These are phyloP conservation scores for Phrynocephalus guinanensis DNA, from an alignment of 2,797 vertebrate species.

Conservation along the genomic window DNA sequence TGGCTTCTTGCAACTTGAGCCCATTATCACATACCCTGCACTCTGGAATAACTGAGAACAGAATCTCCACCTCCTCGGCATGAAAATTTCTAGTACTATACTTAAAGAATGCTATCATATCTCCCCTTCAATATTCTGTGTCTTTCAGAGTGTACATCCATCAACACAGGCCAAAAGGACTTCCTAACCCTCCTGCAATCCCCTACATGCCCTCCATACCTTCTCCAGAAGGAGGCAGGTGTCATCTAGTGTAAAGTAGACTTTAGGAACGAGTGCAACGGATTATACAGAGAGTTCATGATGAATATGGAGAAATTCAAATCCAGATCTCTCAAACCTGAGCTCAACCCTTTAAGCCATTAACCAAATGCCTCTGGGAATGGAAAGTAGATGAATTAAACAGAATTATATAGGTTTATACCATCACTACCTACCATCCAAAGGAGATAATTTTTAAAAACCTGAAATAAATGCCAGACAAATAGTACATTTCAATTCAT, in stretches of 20 bases:
- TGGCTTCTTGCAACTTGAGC: too few species aligned
- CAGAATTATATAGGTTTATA: background rate
- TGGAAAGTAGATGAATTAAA: conserved; percentile 11
- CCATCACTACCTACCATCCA: background rate
- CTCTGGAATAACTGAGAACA: too few species aligned
- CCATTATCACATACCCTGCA: too few species aligned
- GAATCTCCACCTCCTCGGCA: too few species aligned
- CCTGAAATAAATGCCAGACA: background rate
- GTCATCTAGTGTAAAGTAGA: background rate
- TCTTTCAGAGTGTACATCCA: too few species aligned
- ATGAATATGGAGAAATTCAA: too few species aligned
- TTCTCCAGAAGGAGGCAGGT: background rate
- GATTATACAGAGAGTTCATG: too few species aligned
- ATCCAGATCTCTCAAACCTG: too few species aligned
- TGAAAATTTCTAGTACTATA: too few species aligned
- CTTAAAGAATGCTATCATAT: too few species aligned
- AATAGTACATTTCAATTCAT: background rate
- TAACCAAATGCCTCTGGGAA: background rate
- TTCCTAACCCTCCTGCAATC: background rate
- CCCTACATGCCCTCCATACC: background rate
- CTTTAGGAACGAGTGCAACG: background rate
- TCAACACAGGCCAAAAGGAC: background rate
- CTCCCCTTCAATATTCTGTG: too few species aligned
- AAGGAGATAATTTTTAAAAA: background rate
- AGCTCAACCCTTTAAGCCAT: too few species aligned